phyloP scores from a whole-genome alignment of 2,113 vertebrate species.

The Osmerus mordax region DNA sequence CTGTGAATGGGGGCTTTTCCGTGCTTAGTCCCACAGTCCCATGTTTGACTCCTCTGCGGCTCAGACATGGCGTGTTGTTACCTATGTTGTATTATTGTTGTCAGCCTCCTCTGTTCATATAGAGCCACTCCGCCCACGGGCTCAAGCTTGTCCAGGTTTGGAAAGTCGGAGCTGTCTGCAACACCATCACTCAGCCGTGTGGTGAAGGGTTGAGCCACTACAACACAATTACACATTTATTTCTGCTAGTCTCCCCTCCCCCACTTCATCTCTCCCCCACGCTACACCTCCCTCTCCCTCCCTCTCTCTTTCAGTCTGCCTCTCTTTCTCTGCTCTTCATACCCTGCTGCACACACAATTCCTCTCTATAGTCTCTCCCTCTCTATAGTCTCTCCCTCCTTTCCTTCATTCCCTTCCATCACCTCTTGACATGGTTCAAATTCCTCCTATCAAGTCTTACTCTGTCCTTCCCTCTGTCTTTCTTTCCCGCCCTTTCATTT shows the following conservation, averaged over 20 bases:
- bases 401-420: neutral
- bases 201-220: slow-evolving; percentile 56
- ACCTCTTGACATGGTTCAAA: neutral
- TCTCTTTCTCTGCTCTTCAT: neutral
- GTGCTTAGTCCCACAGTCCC: neutral
- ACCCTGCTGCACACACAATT: no score
- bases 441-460: no score
- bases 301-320: neutral
- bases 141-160: slow-evolving; percentile 26
- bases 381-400: no score
- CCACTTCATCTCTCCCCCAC: slow-evolving; percentile 46
- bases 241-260: slow-evolving; percentile 54
- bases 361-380: no score
- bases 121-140: slow-evolving; percentile 4
- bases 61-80: slow-evolving; percentile 28
- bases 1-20: neutral
- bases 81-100: slow-evolving; percentile 31
- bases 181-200: slow-evolving; percentile 49
- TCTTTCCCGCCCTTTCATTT: no score
- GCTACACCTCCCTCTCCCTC: slow-evolving; percentile 16
- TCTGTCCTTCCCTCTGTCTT: no score
- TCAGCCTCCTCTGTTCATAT: slow-evolving; percentile 34
- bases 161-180: slow-evolving; percentile 28
- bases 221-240: slow-evolving; percentile 69
- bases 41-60: slow-evolving; percentile 25